phyloP scores from a whole-genome alignment of 2,113 vertebrate species.

The Misgurnus anguillicaudatus region DNA sequence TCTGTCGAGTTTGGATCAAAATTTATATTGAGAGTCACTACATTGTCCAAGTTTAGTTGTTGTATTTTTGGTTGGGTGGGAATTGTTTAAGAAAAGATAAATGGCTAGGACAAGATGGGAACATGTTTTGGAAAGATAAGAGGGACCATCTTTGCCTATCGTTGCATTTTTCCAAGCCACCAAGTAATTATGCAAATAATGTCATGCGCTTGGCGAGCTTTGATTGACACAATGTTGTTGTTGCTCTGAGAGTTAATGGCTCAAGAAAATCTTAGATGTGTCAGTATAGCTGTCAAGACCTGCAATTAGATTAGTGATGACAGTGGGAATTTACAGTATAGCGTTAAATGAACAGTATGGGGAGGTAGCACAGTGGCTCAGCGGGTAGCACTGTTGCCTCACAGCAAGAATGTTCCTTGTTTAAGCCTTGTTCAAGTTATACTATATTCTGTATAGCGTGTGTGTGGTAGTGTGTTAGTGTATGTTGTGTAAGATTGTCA shows the following conservation, averaged over 20 bases:
- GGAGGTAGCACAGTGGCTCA: no score
- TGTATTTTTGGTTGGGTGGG: background rate
- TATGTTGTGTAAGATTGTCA: slow-evolving; percentile 25
- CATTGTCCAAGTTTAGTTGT: background rate
- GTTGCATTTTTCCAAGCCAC: background rate
- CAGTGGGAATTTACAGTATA: no score
- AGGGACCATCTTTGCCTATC: slow-evolving; percentile 40
- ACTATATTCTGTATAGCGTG: background rate
- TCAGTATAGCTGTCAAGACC: background rate
- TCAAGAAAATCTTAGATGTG: background rate
- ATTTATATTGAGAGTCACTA: no score
- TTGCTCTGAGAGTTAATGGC: slow-evolving; percentile 20
- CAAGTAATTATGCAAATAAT: slow-evolving; percentile 49
- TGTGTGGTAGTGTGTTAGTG: slow-evolving; percentile 2
- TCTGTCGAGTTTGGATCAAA: background rate
- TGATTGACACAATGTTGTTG: slow-evolving; percentile 4
- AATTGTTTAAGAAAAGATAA: background rate
- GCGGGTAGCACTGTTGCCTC: no score
- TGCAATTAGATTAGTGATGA: background rate
- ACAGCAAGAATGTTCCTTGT: no score
- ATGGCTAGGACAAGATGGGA: slow-evolving; percentile 19
- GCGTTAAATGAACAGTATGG: no score
- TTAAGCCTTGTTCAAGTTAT: no score
- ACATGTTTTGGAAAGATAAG: slow-evolving; percentile 38
- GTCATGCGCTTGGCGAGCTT: background rate